Conservation (phyloP, 37 sponge, comb jelly and placozoan genomes). For the Beroe ovata region DNA sequence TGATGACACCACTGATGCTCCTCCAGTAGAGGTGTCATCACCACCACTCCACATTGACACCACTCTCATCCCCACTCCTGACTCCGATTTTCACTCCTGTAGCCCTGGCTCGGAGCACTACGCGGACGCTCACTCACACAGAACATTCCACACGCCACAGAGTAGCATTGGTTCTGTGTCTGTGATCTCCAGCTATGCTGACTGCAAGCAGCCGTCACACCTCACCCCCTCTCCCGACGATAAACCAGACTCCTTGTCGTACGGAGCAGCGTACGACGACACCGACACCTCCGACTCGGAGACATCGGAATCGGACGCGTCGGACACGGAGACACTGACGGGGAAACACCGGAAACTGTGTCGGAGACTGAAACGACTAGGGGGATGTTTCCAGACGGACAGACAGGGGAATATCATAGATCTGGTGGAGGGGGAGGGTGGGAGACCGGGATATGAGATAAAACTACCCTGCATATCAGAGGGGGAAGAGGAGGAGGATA, state of each 20-base stretch:
- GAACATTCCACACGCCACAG: not conserved
- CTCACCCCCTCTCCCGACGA: not conserved
- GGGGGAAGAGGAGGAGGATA: constrained; percentile 37
- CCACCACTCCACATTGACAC: not conserved
- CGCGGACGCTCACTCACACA: not conserved
- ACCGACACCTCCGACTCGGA: constrained; percentile 32
- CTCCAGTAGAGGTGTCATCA: not conserved
- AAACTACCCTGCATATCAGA: constrained; percentile 28
- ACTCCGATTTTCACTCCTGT: not conserved
- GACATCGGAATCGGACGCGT: constrained; percentile 26
- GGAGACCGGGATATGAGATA: constrained; percentile 17
- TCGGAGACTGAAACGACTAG: constrained; percentile 7
- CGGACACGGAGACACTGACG: constrained; percentile 21
- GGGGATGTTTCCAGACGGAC: not conserved
- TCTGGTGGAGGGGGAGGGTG: not conserved
- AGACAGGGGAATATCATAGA: not conserved
- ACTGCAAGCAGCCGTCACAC: not conserved
- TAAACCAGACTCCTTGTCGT: constrained; percentile 11
- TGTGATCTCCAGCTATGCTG: not conserved
- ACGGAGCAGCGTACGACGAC: constrained; percentile 62
- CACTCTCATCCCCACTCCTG: not conserved
- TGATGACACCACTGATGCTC: not conserved
- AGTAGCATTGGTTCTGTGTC: not conserved
- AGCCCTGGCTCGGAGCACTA: not conserved
- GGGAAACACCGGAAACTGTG: constrained; percentile 44